Conservation (phyloP, 2,888 invertebrate species). For the Epicampocera succincta region DNA sequence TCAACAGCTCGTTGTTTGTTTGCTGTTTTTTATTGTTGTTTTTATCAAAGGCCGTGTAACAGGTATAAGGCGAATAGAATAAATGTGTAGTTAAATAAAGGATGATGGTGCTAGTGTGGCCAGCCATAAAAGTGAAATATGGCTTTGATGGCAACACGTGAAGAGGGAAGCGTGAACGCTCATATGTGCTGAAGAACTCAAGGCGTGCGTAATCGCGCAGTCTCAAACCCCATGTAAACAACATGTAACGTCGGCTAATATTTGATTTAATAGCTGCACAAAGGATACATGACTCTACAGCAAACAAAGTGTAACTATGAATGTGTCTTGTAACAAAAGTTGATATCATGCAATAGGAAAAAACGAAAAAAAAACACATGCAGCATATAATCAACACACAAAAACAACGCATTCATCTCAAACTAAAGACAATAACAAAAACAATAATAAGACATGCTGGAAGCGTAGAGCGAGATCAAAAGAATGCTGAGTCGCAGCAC, state of each 20-base stretch:
- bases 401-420: slow-evolving; percentile 44
- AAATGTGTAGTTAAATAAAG: slow-evolving; percentile 27
- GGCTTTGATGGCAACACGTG: slow-evolving; percentile 37
- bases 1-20: slow-evolving; percentile 35
- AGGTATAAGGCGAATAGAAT: slow-evolving; percentile 61
- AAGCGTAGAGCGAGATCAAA: slow-evolving; percentile 51
- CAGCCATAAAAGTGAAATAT: slow-evolving; percentile 72
- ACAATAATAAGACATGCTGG: slow-evolving; percentile 12
- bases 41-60: slow-evolving; percentile 33
- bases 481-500: slow-evolving; percentile 65
- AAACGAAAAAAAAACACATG: slow-evolving; percentile 33
- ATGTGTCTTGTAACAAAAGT: slow-evolving; percentile 18
- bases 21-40: slow-evolving; percentile 12
- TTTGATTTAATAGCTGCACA: slow-evolving; percentile 57
- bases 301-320: slow-evolving; percentile 39
- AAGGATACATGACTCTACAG: slow-evolving; percentile 28
- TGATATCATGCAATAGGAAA: slow-evolving; percentile 32
- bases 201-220: slow-evolving; percentile 73
- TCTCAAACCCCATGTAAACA: slow-evolving; percentile 70
- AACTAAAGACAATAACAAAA: slow-evolving; percentile 21
- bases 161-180: slow-evolving; percentile 1
- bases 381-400: slow-evolving; percentile 62
- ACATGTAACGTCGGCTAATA: slow-evolving; percentile 67
- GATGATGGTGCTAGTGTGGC: slow-evolving; percentile 58
- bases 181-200: slow-evolving; percentile 45